A percentile compares a stretch with the other conserved stretches of the same genome.
Evolutionary conservation across 2,113 vertebrate species (phyloP).

Genomic region (Hemibates koningsi): DNA sequence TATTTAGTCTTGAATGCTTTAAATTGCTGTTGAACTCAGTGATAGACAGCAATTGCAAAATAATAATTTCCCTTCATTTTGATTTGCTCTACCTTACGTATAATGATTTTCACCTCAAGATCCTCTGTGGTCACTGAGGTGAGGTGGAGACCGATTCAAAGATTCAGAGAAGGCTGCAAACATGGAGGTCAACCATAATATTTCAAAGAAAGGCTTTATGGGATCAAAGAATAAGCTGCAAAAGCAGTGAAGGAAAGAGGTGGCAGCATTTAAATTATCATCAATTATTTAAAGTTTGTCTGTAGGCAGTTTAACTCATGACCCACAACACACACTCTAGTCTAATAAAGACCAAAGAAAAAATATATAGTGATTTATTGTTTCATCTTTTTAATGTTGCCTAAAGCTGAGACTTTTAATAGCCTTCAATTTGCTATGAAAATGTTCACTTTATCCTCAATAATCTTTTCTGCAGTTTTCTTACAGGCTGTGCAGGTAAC

Average conservation of each 20-base stretch:
- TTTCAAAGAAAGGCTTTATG: background rate
- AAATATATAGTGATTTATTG: background rate
- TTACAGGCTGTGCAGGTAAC: background rate
- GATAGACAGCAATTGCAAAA: constrained; percentile 13
- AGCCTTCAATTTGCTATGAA: background rate
- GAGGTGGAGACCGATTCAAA: background rate
- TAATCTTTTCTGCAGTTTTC: background rate
- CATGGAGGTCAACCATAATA: background rate
- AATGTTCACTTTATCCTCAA: background rate
- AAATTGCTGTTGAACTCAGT: constrained; percentile 16
- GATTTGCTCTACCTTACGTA: background rate
- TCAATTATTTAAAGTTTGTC: background rate
- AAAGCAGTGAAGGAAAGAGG: background rate
- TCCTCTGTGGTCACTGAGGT: background rate
- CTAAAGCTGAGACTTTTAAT: background rate
- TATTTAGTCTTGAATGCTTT: background rate
- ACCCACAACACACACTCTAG: background rate
- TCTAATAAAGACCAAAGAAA: background rate
- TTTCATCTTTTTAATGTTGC: background rate
- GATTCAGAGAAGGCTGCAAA: background rate
- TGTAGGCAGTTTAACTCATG: background rate
- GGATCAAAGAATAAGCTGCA: background rate
- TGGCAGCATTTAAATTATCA: background rate
- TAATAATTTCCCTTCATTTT: background rate
- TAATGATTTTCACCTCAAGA: background rate